A percentile compares a stretch with the other conserved stretches of the same genome.
Conservation (phyloP, 1,140 invertebrate genomes). For the Chrysoperla carnea region DNA sequence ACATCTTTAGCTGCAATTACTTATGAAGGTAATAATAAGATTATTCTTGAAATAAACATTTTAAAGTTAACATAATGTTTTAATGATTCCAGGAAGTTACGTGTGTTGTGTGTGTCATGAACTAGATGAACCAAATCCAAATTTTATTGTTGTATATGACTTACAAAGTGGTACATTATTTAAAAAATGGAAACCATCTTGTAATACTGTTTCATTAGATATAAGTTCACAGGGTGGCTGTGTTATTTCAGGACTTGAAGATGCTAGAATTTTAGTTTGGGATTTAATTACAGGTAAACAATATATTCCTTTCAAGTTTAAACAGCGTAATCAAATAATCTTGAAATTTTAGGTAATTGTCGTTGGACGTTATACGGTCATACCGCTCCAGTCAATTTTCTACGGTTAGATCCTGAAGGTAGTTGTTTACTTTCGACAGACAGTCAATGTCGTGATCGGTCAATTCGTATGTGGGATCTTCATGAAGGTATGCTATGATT, state of each 20-base stretch:
- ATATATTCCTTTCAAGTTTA: background rate
- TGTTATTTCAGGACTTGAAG: constrained; percentile 67
- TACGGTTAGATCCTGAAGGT: constrained; percentile 51
- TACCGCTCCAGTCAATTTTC: constrained; percentile 49
- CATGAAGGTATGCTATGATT: constrained; percentile 48
- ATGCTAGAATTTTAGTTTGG: constrained; percentile 68
- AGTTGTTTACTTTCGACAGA: constrained; percentile 52
- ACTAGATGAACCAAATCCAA: constrained; percentile 61
- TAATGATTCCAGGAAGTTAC: constrained; percentile 31
- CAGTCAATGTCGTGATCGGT: constrained; percentile 44
- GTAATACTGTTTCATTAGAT: constrained; percentile 59
- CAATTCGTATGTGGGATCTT: constrained; percentile 62
- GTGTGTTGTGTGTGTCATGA: constrained; percentile 53
- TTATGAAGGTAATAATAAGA: constrained; percentile 40
- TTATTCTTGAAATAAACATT: background rate
- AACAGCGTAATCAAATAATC: background rate
- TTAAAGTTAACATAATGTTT: background rate
- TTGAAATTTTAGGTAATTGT: constrained; percentile 36
- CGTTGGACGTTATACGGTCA: constrained; percentile 56
- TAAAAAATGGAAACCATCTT: constrained; percentile 76
- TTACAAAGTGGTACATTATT: constrained; percentile 81
- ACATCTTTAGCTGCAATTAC: constrained; percentile 69
- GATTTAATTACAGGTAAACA: constrained; percentile 61
- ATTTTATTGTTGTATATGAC: constrained; percentile 82
- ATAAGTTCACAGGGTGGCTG: constrained; percentile 63